A percentile compares a stretch with the other conserved stretches of the same genome.
phyloP scores from a whole-genome alignment of 2,888 invertebrate species.

The Scelioninae gen. 1 region DNA sequence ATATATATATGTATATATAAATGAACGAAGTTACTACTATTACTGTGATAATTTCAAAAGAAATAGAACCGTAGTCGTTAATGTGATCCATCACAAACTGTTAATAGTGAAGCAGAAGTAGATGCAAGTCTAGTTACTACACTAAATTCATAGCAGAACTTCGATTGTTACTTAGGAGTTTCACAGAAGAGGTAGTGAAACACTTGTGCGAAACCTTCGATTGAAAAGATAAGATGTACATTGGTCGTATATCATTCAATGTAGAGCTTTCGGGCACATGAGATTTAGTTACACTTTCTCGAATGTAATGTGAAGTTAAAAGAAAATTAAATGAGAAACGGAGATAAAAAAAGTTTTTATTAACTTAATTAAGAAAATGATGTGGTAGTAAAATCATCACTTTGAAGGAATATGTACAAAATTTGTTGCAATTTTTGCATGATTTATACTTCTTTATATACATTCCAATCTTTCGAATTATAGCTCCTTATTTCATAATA shows the following conservation, averaged over 20 bases:
- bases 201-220: constrained; percentile 1
- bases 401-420: too few relatives aligned
- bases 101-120: constrained; percentile 20
- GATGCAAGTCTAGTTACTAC: constrained; percentile 23
- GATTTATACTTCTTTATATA: too few relatives aligned
- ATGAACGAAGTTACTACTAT: not conserved
- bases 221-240: constrained; percentile 17
- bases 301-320: constrained; percentile 2
- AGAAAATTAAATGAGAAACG: too few relatives aligned
- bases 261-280: not conserved
- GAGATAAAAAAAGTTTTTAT: too few relatives aligned
- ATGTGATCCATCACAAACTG: constrained; percentile 27
- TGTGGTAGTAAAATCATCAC: too few relatives aligned
- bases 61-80: constrained; percentile 21
- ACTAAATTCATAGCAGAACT: constrained; percentile 1
- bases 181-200: constrained; percentile 2
- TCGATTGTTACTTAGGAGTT: constrained; percentile 9
- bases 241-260: constrained; percentile 20
- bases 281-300: constrained; percentile 19
- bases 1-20: not conserved
- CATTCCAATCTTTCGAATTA: too few relatives aligned
- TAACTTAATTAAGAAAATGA: too few relatives aligned
- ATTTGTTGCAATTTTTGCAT: too few relatives aligned
- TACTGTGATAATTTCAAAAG: constrained; percentile 2
- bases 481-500: too few relatives aligned